Base-by-base conservation (phyloP, 2,113 vertebrate species). In the Progne subis region DNA sequence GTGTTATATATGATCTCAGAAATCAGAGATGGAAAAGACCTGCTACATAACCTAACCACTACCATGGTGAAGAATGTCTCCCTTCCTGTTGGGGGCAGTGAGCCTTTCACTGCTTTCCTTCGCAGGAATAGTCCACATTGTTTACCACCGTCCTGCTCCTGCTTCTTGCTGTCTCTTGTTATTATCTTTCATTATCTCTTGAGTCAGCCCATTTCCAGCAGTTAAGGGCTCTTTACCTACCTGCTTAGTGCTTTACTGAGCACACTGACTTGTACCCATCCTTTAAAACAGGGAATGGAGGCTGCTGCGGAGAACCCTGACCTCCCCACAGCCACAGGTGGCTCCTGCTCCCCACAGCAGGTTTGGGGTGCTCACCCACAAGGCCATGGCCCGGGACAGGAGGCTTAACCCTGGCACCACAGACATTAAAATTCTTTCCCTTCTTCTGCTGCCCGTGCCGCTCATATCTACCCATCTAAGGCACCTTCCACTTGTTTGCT, bases 41-140 rank as follows among this genome's bases (percentile, higher is more conserved):
- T 90, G 68, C 72, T 93, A 3, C 56, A 19, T 52, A 80, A 56
- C 53, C 71, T 52, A 29, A 37, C 12, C 63, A 77, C 78, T 16
- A 39, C 53, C 8, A 0, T 2, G 8, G 41, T 7, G 32, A 83
- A 65, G 82, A 18, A 81, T 15, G 34, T 34, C 56, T 82, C 21
- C 43, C 64, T 90, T 90, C 71, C 82, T 80, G 56, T 44, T 2
- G 2, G 32, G 78, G 57, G 57, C 67, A 65, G 37, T 4, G 56
- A 78, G 32, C 52, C 60, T 96, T 96, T 83, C 94, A 86, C 85
- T 88, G 85, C 56, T 95, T 81, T 90, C 23, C 32, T 90, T 57
- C 0, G 0, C 63, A 77, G 41, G 47, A 74, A 28, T 4, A 19
- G 5, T 34, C 32, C 49, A 24, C 18, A 12, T 46, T 65, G 70